Conservation (phyloP, 1,140 invertebrate species). For the Piezodorus guildinii region DNA sequence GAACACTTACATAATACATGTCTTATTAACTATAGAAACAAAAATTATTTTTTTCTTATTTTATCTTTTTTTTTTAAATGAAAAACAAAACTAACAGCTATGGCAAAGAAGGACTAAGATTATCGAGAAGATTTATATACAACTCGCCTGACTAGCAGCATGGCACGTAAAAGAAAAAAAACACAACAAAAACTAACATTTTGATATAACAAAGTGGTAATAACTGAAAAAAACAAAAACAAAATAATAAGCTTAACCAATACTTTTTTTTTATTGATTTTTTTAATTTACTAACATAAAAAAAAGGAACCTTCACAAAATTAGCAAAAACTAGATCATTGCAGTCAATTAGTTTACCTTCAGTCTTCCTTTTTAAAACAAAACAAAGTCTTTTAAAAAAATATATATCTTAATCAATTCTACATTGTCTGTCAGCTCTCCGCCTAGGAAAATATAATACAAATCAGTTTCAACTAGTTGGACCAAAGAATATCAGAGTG, state of each 20-base stretch:
- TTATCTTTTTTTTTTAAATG: too few relatives aligned
- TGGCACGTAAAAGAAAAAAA: conserved; percentile 7
- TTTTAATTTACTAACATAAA: conserved; percentile 5
- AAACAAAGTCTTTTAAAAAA: conserved; percentile 16
- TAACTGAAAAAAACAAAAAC: not conserved
- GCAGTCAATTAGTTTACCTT: conserved; percentile 14
- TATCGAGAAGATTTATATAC: not conserved
- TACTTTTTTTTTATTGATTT: not conserved
- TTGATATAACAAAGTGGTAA: not conserved
- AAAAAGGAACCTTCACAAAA: conserved; percentile 14
- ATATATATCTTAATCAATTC: conserved; percentile 14
- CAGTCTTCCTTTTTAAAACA: conserved; percentile 16
- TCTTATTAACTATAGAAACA: too few relatives aligned
- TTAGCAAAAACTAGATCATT: conserved; percentile 9
- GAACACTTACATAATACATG: not conserved
- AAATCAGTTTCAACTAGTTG: conserved; percentile 8
- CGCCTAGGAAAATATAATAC: conserved; percentile 1
- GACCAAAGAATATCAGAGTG: conserved; percentile 7
- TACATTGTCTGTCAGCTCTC: not conserved
- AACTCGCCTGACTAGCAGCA: conserved; percentile 13
- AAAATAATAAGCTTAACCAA: not conserved
- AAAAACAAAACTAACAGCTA: too few relatives aligned
- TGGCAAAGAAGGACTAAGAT: not conserved
- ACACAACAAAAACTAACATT: conserved; percentile 4
- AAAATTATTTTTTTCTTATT: too few relatives aligned